phyloP scores from a whole-genome alignment of 2,888 invertebrate genomes.

The Alloscopus bannaensis region DNA sequence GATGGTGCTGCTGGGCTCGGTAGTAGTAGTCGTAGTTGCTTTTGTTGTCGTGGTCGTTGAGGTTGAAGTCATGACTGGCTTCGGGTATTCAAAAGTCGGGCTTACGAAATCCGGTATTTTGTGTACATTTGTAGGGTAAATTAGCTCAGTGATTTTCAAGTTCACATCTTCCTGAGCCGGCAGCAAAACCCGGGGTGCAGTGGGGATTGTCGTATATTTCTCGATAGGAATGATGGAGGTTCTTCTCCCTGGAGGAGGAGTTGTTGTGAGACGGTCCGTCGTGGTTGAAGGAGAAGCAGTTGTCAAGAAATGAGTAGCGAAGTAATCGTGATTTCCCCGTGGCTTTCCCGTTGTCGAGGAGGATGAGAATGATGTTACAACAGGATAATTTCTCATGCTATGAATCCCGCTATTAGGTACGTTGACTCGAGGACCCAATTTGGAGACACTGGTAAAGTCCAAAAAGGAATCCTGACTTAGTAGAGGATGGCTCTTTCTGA shows the following conservation, averaged over 20 bases:
- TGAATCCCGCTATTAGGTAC: constrained; percentile 26
- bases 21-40: neutral
- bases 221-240: neutral
- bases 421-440: constrained; percentile 46
- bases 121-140: constrained; percentile 39
- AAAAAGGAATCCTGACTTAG: constrained; percentile 59
- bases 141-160: constrained; percentile 46
- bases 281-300: constrained; percentile 11
- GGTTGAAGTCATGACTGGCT: neutral
- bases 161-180: constrained; percentile 19
- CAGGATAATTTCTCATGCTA: constrained; percentile 16
- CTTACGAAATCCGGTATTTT: too few relatives aligned
- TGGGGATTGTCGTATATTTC: neutral
- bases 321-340: too few relatives aligned
- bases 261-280: constrained; percentile 11
- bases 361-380: neutral
- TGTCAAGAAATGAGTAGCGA: neutral
- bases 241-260: neutral
- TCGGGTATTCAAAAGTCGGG: too few relatives aligned
- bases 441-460: constrained; percentile 5
- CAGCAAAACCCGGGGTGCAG: neutral
- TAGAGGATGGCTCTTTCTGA: constrained; percentile 65
- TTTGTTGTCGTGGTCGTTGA: neutral
- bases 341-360: constrained; percentile 3
- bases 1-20: neutral